A percentile compares a stretch with the other conserved stretches of the same genome.
These are phyloP conservation scores for Siderastrea radians DNA, from an alignment of 92 coral and sea anemone species.

Conservation along the genomic window DNA sequence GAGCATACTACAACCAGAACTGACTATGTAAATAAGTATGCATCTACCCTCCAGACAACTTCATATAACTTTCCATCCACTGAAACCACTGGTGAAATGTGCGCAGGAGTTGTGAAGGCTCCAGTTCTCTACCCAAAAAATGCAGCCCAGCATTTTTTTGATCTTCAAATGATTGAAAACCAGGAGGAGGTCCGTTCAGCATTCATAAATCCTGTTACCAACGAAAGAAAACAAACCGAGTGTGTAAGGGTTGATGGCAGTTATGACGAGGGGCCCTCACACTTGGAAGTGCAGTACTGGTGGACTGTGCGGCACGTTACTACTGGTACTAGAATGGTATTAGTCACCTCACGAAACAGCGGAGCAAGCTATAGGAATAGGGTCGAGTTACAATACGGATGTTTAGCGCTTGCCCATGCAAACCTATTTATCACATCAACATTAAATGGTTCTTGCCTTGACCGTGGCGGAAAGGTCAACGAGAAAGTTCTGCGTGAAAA, in stretches of 20 bases:
- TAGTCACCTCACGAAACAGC: slow-evolving; percentile 37
- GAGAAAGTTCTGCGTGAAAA: slow-evolving; percentile 22
- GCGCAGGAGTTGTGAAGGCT: slow-evolving; percentile 25
- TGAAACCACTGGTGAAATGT: slow-evolving; percentile 25
- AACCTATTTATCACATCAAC: slow-evolving; percentile 15
- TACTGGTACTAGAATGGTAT: background rate
- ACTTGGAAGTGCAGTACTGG: slow-evolving; percentile 56
- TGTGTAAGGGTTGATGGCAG: slow-evolving; percentile 30
- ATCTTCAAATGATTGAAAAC: background rate
- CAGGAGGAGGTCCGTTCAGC: slow-evolving; percentile 7
- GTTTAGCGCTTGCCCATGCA: slow-evolving; percentile 39
- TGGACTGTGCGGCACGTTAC: slow-evolving; percentile 42
- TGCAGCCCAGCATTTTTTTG: background rate
- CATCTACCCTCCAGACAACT: slow-evolving; percentile 26
- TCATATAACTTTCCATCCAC: slow-evolving; percentile 32
- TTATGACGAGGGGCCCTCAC: slow-evolving; percentile 35
- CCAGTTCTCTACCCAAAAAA: background rate
- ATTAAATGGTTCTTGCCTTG: slow-evolving; percentile 32
- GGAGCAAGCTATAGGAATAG: slow-evolving; percentile 53
- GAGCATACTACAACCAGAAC: background rate
- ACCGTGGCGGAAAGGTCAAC: slow-evolving; percentile 29
- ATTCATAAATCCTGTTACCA: background rate
- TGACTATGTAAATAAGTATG: background rate
- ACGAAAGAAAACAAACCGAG: background rate
- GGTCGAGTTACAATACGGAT: slow-evolving; percentile 47